Base-by-base conservation (phyloP, 2,888 invertebrate species). In the Andrena trimmerana region DNA sequence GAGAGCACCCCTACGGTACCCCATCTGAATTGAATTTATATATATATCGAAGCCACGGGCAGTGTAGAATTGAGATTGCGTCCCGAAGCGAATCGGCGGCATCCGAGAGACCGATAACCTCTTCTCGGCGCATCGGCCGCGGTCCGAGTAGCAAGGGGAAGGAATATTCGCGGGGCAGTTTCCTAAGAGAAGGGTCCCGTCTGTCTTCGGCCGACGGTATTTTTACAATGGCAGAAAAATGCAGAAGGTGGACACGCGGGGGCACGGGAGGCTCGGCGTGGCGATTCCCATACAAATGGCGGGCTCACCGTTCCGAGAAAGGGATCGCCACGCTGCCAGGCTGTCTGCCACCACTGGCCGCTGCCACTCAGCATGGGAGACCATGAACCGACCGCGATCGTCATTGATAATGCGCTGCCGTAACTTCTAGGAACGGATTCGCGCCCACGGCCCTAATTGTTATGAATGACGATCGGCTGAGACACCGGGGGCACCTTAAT, bases 241-340 rank as follows among this genome's bases (percentile, higher is more conserved):
- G 78, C 67, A 42, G 63, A 74, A 65, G 65, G 13, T 33, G 50
- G 31, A 7, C 42, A 13, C 13, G 66, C 24, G 36, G 13, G 31
- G 48, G n/a, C 27, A 33, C 1, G 60, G 63, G 27, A 52, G 48
- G 16, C 13, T 48, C 6, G 60, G 31, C 78, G 86, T 89, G 90
- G 42, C 81, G 91, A 89, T 89, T 83, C 78, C 74, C 85, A 86
- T 89, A 89, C 89, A 74, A 87, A 88, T 87, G 68, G 74, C 74
- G 67, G 77, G 57, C 72, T 77, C 69, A 63, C 52, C 86, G 85
- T 92, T 92, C 91, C 85, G 74, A 90, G 92, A 93, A 91, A 88
- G 90, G 89, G 88, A 89, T 84, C 85, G 88, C 86, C 81, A 77
- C 81, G 92, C 92, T 93, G 93, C 93, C 93, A 93, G 90, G 90